These are phyloP conservation scores for Thymelicus lineola DNA, from an alignment of 2,888 invertebrate genomes.

Conservation along the genomic window DNA sequence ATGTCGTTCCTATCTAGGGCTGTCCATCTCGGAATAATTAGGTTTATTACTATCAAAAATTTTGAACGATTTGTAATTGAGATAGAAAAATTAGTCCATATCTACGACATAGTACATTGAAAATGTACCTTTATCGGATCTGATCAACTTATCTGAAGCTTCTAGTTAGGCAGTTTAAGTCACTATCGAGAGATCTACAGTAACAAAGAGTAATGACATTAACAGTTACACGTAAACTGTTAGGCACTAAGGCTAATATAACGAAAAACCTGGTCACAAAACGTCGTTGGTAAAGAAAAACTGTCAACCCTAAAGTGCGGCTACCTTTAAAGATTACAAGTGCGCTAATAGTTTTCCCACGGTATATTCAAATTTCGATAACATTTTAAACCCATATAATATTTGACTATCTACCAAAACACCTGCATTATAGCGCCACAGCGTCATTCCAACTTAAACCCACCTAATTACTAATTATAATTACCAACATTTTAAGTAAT, in stretches of 20 bases:
- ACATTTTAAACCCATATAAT: background rate
- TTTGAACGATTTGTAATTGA: too few relatives aligned
- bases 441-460: background rate
- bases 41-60: too few relatives aligned
- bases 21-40: background rate
- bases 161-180: too few relatives aligned
- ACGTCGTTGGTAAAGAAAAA: background rate
- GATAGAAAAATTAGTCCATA: too few relatives aligned
- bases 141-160: too few relatives aligned
- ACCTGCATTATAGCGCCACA: background rate
- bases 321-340: conserved; percentile 42
- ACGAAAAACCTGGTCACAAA: too few relatives aligned
- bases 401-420: conserved; percentile 2
- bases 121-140: too few relatives aligned
- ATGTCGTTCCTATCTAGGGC: conserved; percentile 53
- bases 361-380: conserved; percentile 43
- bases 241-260: too few relatives aligned
- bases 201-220: too few relatives aligned
- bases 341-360: conserved; percentile 70
- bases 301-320: conserved; percentile 23
- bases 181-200: too few relatives aligned
- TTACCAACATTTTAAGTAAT: conserved; percentile 13
- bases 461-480: conserved; percentile 10
- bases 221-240: too few relatives aligned
- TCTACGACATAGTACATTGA: too few relatives aligned